Percentiles rank a stretch among this genome's conserved stretches.
Conservation (phyloP, 2,888 invertebrate species). For the Tetropium fuscum region DNA sequence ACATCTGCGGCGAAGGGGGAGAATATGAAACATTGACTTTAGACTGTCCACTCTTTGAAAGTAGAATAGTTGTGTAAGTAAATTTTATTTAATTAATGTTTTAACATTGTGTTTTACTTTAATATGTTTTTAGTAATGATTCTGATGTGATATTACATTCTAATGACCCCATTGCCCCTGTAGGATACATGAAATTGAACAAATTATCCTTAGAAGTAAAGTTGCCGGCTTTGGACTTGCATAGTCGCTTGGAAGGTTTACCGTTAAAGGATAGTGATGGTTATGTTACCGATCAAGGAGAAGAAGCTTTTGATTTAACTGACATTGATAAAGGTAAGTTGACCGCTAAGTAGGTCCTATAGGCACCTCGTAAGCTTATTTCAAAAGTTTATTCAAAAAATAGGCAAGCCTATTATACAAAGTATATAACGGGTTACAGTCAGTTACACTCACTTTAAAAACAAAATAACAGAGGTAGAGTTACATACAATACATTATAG, state of each 20-base stretch:
- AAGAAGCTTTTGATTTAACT: conserved; percentile 55
- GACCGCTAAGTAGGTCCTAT: too few species aligned
- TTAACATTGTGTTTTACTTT: conserved; percentile 11
- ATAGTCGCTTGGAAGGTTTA: conserved; percentile 56
- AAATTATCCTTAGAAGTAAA: conserved; percentile 83
- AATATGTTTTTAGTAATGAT: conserved; percentile 75
- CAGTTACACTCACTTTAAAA: too few species aligned
- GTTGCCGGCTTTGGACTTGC: conserved; percentile 64
- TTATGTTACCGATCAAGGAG: conserved; percentile 62
- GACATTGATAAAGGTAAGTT: conserved; percentile 49
- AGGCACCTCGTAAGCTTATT: too few species aligned
- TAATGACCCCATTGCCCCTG: conserved; percentile 93
- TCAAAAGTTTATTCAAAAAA: too few species aligned
- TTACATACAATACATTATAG: too few species aligned
- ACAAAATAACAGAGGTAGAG: too few species aligned
- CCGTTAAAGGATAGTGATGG: conserved; percentile 62
- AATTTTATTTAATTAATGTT: conserved; percentile 18
- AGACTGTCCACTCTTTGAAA: conserved; percentile 96
- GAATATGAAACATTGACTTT: conserved; percentile 98
- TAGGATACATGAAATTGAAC: conserved; percentile 91
- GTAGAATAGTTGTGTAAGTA: conserved; percentile 90
- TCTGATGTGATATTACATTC: conserved; percentile 90
- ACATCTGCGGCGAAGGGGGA: conserved; percentile 98
- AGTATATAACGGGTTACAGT: too few species aligned
- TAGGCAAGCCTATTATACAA: too few species aligned